phyloP scores from a whole-genome alignment of 1,140 invertebrate genomes.

The Ceratosolen solmsi region DNA sequence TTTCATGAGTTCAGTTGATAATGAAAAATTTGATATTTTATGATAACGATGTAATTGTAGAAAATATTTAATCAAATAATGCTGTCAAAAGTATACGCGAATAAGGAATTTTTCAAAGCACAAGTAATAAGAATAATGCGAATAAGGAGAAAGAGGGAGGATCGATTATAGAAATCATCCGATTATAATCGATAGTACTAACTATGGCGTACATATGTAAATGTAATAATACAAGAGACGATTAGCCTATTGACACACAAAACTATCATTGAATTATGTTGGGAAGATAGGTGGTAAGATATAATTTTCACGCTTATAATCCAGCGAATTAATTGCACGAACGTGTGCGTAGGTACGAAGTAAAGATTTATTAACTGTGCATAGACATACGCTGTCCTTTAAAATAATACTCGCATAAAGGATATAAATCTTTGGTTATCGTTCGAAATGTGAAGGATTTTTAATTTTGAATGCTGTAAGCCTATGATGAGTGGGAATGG shows the following conservation, averaged over 20 bases:
- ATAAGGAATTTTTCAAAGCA: too few species aligned
- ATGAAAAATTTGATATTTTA: too few species aligned
- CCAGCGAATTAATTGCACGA: neutral
- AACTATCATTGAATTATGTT: neutral
- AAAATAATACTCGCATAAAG: neutral
- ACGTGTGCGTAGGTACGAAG: neutral
- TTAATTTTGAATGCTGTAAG: slow-evolving; percentile 5
- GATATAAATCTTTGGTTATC: neutral
- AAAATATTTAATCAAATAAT: too few species aligned
- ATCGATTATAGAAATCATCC: neutral
- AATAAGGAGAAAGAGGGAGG: too few species aligned
- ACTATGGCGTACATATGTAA: neutral
- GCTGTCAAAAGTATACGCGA: too few species aligned
- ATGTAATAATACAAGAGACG: neutral
- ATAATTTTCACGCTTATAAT: neutral
- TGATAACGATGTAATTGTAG: too few species aligned
- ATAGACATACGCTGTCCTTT: neutral
- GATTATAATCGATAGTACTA: too few species aligned
- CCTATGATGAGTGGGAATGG: neutral
- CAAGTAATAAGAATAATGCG: too few species aligned
- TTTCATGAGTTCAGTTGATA: too few species aligned
- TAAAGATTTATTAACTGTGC: neutral
- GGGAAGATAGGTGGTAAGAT: neutral
- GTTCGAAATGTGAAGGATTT: neutral
- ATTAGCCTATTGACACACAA: neutral